These are phyloP conservation scores for Leucoraja erinaceus DNA, from an alignment of 2,113 vertebrate genomes.

Conservation along the genomic window DNA sequence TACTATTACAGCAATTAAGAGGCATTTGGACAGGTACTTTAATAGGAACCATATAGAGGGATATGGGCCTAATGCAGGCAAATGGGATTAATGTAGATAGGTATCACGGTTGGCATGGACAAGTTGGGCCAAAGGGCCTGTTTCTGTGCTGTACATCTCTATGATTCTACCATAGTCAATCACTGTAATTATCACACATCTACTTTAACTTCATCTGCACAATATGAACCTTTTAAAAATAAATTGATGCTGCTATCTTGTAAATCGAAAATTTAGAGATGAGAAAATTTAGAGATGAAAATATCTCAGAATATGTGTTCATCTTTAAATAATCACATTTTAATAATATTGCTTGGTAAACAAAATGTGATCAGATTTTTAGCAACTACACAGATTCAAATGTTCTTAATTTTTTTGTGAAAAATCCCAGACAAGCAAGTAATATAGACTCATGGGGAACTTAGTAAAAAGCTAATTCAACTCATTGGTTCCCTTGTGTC, in stretches of 20 bases:
- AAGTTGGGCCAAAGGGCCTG: no score
- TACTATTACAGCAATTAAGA: no score
- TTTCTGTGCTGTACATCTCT: no score
- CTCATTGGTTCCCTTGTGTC: not conserved
- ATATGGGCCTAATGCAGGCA: no score
- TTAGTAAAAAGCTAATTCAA: not conserved
- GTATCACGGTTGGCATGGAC: no score
- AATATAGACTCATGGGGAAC: not conserved
- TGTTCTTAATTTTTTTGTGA: not conserved
- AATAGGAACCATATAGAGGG: no score
- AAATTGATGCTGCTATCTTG: not conserved
- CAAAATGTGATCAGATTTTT: not conserved
- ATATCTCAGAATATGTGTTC: not conserved
- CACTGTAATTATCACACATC: no score
- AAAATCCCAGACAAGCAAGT: not conserved
- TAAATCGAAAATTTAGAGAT: not conserved
- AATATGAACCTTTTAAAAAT: not conserved
- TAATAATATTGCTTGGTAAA: not conserved
- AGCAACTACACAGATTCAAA: not conserved
- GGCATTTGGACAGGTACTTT: no score
- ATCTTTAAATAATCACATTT: not conserved
- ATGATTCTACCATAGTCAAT: no score
- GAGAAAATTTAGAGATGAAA: no score
- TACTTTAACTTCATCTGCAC: no score
- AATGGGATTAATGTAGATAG: no score